phyloP scores from a whole-genome alignment of 2,797 vertebrate genomes.

The Monodelphis domestica region DNA sequence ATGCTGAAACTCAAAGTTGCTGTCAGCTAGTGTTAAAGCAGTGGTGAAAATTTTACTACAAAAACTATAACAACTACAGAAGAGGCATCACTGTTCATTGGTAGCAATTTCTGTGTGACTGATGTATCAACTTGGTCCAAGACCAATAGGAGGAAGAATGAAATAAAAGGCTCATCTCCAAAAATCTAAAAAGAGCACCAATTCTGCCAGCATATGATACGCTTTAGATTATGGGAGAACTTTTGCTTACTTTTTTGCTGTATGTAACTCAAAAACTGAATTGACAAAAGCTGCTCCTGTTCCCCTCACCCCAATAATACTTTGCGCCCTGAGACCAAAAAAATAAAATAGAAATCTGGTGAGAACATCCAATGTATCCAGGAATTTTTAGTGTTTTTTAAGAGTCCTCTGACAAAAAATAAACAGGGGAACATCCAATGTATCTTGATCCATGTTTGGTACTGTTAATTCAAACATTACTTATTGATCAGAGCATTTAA shows the following conservation, averaged over 20 bases:
- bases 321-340: constrained; percentile 4
- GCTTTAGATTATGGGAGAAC: constrained; percentile 15
- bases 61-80: not conserved
- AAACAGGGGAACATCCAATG: constrained; percentile 4
- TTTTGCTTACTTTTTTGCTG: constrained; percentile 5
- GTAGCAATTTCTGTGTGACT: constrained; percentile 3
- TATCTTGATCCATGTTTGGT: constrained; percentile 17
- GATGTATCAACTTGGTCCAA: not conserved
- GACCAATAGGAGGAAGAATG: constrained; percentile 34
- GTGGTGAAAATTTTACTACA: not conserved
- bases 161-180: constrained; percentile 19
- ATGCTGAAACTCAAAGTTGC: not conserved
- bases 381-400: constrained; percentile 37
- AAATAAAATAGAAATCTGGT: not conserved
- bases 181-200: not conserved
- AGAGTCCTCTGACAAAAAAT: constrained; percentile 6
- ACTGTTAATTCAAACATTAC: not conserved
- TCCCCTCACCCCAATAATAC: constrained; percentile 11
- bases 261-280: constrained; percentile 22
- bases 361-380: constrained; percentile 27
- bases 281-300: not conserved
- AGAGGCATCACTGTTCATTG: constrained; percentile 26
- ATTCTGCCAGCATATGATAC: too few relatives aligned
- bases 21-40: not conserved
- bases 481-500: constrained; percentile 28